These are phyloP conservation scores for Geopemphigus sp. DNA, from an alignment of 1,140 invertebrate species.

Conservation along the genomic window DNA sequence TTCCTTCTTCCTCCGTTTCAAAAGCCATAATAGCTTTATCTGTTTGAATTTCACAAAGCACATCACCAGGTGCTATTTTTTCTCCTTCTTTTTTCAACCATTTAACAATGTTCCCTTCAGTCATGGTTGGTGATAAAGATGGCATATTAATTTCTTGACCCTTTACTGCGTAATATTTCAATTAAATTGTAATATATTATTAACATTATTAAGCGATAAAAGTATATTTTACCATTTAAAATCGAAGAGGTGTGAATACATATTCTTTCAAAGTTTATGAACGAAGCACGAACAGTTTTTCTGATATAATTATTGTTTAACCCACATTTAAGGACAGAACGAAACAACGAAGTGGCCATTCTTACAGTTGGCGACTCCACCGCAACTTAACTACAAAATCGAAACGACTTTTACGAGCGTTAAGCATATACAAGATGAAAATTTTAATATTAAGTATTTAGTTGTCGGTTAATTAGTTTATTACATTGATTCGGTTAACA, in stretches of 20 bases:
- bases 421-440: background rate
- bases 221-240: slow-evolving; percentile 1
- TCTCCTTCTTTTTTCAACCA: slow-evolving; percentile 98
- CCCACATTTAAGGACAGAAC: slow-evolving; percentile 29
- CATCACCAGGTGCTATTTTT: slow-evolving; percentile 74
- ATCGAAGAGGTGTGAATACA: slow-evolving; percentile 36
- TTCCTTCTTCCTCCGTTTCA: slow-evolving; percentile 97
- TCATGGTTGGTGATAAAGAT: slow-evolving; percentile 97
- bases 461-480: background rate
- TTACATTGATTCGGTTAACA: background rate
- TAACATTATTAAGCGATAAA: background rate
- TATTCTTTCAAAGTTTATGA: slow-evolving; percentile 11
- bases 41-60: slow-evolving; percentile 98
- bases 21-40: slow-evolving; percentile 99
- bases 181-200: background rate
- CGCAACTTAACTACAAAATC: background rate
- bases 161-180: slow-evolving; percentile 6
- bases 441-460: background rate
- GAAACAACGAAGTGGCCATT: slow-evolving; percentile 33
- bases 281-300: slow-evolving; percentile 4
- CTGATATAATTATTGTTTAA: slow-evolving; percentile 23
- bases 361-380: background rate
- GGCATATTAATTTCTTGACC: slow-evolving; percentile 63
- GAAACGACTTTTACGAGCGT: background rate
- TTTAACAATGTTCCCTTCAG: slow-evolving; percentile 90